Percentiles rank a stretch among this genome's conserved stretches.
These are phyloP conservation scores for Takifugu flavidus DNA, from an alignment of 2,113 vertebrate species.

Conservation along the genomic window DNA sequence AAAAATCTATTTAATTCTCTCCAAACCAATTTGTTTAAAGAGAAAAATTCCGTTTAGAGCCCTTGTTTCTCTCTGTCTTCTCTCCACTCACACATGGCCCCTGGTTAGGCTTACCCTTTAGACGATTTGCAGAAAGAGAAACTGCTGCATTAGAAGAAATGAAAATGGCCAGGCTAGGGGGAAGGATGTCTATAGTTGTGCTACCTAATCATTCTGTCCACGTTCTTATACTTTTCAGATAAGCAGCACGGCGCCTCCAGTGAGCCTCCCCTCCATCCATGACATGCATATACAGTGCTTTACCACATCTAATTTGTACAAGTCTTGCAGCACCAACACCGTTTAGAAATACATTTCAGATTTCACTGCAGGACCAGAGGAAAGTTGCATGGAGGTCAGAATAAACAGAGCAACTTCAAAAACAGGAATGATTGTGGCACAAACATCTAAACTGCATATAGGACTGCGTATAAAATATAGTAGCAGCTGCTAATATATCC, in stretches of 20 bases:
- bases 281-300: constrained; percentile 52
- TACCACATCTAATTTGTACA: constrained; percentile 70
- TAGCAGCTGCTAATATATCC: constrained; percentile 27
- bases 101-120: constrained; percentile 72
- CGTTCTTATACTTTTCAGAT: constrained; percentile 68
- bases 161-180: constrained; percentile 48
- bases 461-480: constrained; percentile 2
- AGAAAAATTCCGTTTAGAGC: constrained; percentile 60
- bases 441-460: constrained; percentile 36
- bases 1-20: constrained; percentile 50
- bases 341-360: constrained; percentile 73
- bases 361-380: constrained; percentile 54
- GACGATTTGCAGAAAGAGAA: constrained; percentile 51
- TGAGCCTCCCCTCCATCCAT: constrained; percentile 61
- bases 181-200: constrained; percentile 50
- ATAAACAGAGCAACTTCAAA: constrained; percentile 52
- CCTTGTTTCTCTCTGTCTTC: constrained; percentile 51
- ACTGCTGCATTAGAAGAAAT: constrained; percentile 36
- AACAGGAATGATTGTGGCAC: constrained; percentile 46
- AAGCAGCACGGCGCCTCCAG: constrained; percentile 69
- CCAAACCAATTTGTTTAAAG: constrained; percentile 67
- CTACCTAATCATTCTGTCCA: constrained; percentile 71
- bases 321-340: constrained; percentile 65
- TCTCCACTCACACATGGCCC: constrained; percentile 61
- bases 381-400: constrained; percentile 47